Base-by-base conservation (phyloP, 2,888 invertebrate species). In the Poecilus cupreus region DNA sequence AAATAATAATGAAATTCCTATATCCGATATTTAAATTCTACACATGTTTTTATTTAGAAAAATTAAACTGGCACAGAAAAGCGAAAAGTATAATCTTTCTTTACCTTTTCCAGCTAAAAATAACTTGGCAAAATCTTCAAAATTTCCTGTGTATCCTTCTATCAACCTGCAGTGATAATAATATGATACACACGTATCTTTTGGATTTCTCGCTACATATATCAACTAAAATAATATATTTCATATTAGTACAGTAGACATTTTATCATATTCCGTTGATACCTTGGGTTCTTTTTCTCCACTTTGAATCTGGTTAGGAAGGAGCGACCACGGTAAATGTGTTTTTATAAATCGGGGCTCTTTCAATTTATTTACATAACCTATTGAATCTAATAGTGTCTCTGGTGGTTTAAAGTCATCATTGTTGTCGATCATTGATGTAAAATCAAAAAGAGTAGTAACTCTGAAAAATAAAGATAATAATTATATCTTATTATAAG, bases 111-210 rank as follows among this genome's bases (percentile, higher is more conserved):
- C 92, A 80, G 90, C 90, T 78, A 92, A 88, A 84, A 94, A 94
- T 0, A 92, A 90, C 20, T 92, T 91, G 88, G 92, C 92, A 85
- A 93, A 94, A 46, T 91, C 89, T 0, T 90, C 88, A 82, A 94
- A 91, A 4, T 88, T 89, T 0, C 92, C 91, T 16, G 88, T 89
- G 85, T 91, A 90, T 0, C 92, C 89, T 68, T 91, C 89, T 32
- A 93, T 88, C 85, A 94, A 90, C 83, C 91, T 92, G 85, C 93
- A 92, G 80, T 94, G 91, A 86, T 94, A 93, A 86, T 91, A 95
- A 85, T 92, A 94, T 0, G 95, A 95, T 0, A 95, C 92, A 1
- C 92, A 91, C 0, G 93, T 93, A 86, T 95, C 95, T 84, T 94
- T 93, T 0, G 94, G 93, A 86, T 95, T 94, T 84, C 95, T 91